These are phyloP conservation scores for Onchidella celtica DNA, from an alignment of 2,888 invertebrate genomes.

Conservation along the genomic window DNA sequence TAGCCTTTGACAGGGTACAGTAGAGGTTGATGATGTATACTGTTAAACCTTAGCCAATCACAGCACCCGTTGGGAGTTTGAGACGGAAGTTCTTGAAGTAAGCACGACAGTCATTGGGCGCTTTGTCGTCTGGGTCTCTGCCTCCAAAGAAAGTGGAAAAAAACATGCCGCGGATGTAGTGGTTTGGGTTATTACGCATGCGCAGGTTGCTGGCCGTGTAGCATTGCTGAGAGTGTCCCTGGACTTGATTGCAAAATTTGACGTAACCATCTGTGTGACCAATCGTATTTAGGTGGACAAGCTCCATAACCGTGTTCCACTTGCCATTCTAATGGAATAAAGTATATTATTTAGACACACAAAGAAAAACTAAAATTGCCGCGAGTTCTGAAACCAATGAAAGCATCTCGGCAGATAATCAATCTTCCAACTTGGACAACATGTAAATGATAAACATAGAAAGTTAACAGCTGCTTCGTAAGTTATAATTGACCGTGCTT, in stretches of 20 bases:
- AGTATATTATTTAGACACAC: too few relatives aligned
- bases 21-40: too few relatives aligned
- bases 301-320: constrained; percentile 64
- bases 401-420: too few relatives aligned
- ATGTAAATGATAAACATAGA: too few relatives aligned
- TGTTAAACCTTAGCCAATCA: constrained; percentile 14
- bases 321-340: too few relatives aligned
- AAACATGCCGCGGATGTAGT: constrained; percentile 51
- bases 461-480: too few relatives aligned
- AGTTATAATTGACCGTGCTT: too few relatives aligned
- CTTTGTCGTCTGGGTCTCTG: constrained; percentile 51
- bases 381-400: too few relatives aligned
- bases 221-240: constrained; percentile 33
- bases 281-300: constrained; percentile 61
- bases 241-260: constrained; percentile 30
- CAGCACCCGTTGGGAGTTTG: constrained; percentile 1
- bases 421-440: too few relatives aligned
- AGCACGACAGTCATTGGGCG: constrained; percentile 53
- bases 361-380: too few relatives aligned
- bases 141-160: constrained; percentile 64
- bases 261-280: constrained; percentile 53
- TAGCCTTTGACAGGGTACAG: too few relatives aligned
- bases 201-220: constrained; percentile 52
- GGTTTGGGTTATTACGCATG: constrained; percentile 48
- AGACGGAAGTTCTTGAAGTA: constrained; percentile 41